A percentile compares a stretch with the other conserved stretches of the same genome.
Evolutionary conservation across 2,888 invertebrate species (phyloP).

Genomic region (Microctonus hyperodae): DNA sequence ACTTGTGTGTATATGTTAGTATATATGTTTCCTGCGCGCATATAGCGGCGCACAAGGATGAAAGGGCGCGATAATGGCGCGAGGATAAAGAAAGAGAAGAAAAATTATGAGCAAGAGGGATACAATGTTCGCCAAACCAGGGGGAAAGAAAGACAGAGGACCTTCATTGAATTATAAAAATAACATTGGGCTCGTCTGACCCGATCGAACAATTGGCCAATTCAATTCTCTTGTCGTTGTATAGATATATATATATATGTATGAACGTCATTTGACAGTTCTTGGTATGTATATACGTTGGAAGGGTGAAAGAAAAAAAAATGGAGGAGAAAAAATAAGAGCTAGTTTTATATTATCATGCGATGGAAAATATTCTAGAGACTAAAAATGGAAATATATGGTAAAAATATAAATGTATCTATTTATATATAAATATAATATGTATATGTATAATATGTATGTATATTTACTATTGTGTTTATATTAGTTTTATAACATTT

Average conservation of each 20-base stretch:
- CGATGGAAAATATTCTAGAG: not conserved
- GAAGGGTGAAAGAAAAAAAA: not conserved
- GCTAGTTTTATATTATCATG: slow-evolving; percentile 2
- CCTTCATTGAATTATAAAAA: slow-evolving; percentile 59
- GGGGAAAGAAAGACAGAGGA: slow-evolving; percentile 25
- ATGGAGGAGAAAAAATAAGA: not conserved
- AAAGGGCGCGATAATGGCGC: slow-evolving; percentile 36
- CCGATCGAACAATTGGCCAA: slow-evolving; percentile 59
- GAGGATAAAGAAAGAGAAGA: slow-evolving; percentile 34
- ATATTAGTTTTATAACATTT: too few species aligned
- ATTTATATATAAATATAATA: too few species aligned
- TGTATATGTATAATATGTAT: too few species aligned
- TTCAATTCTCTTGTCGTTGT: slow-evolving; percentile 47
- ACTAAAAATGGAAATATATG: slow-evolving; percentile 15
- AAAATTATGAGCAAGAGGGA: not conserved
- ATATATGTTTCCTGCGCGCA: slow-evolving; percentile 7
- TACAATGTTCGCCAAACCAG: not conserved
- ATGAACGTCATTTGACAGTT: not conserved
- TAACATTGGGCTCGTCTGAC: slow-evolving; percentile 53
- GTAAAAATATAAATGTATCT: not conserved
- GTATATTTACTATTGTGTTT: too few species aligned
- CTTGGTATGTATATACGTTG: not conserved
- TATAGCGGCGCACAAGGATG: slow-evolving; percentile 12
- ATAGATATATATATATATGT: slow-evolving; percentile 2
- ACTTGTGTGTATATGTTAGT: not conserved